Percentiles rank a stretch among this genome's conserved stretches.
Evolutionary conservation across 2,113 vertebrate species (phyloP).

Genomic region (Hemiscyllium ocellatum): DNA sequence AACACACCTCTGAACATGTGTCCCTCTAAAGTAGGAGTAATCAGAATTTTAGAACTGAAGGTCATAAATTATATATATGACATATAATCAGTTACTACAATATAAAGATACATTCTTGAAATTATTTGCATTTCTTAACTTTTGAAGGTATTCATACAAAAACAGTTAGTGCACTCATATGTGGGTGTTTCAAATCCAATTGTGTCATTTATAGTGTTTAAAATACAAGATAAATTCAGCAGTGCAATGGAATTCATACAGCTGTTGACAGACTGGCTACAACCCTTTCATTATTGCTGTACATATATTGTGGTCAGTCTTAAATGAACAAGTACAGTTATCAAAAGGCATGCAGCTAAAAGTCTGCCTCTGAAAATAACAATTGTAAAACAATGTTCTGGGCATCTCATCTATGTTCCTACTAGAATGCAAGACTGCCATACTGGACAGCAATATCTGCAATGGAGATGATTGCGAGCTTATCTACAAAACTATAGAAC

Average conservation of each 20-base stretch:
- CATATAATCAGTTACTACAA: background rate
- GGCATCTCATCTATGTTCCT: conserved; percentile 18
- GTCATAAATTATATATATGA: background rate
- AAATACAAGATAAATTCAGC: background rate
- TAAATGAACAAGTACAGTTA: background rate
- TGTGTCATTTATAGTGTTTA: background rate
- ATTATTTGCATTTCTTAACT: background rate
- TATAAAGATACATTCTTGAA: background rate
- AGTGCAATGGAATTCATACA: background rate
- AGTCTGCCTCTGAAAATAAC: background rate
- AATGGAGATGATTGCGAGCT: background rate
- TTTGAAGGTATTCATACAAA: background rate
- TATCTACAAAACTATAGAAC: background rate
- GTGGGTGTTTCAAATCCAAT: background rate
- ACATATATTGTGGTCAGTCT: background rate
- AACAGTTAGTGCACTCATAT: background rate
- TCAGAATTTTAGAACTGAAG: background rate
- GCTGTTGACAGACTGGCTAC: background rate
- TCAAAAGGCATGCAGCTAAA: background rate
- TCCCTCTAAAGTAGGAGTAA: background rate
- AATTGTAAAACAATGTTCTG: background rate
- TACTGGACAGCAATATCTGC: background rate
- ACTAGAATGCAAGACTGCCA: conserved; percentile 6
- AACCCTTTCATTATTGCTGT: conserved; percentile 10
- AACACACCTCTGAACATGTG: background rate